Evolutionary conservation across 37 sponge, comb jelly and placozoan species (phyloP).

Genomic region (Chondrilla cf. caribensis): DNA sequence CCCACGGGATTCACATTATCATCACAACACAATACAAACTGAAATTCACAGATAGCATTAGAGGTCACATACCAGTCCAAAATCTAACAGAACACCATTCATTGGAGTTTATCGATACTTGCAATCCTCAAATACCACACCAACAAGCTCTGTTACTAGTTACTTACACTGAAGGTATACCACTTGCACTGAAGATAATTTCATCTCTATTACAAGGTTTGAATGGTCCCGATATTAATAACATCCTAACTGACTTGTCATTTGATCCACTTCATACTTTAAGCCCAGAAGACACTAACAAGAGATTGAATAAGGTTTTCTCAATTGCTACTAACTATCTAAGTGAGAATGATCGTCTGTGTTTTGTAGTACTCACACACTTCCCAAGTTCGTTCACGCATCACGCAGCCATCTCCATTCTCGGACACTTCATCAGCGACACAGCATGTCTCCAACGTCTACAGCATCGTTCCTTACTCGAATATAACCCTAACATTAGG

Average conservation of each 20-base stretch:
- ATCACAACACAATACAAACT: neutral
- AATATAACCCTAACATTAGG: neutral
- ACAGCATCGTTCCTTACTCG: neutral
- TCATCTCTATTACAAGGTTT: neutral
- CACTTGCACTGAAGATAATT: conserved; percentile 1
- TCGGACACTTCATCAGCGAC: neutral
- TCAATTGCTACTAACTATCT: neutral
- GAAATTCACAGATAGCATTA: neutral
- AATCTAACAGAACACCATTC: neutral
- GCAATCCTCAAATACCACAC: too few species aligned
- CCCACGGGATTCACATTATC: neutral
- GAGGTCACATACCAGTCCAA: neutral
- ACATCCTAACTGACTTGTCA: neutral
- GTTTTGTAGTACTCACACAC: neutral
- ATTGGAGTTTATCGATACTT: neutral
- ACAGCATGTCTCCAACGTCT: neutral
- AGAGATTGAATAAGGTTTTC: neutral
- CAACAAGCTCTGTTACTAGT: neutral
- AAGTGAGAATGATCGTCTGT: neutral
- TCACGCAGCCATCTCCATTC: neutral
- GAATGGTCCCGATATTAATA: neutral
- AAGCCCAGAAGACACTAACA: neutral
- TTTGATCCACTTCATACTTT: neutral
- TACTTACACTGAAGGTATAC: neutral
- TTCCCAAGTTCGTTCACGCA: neutral